phyloP scores from a whole-genome alignment of 2,888 invertebrate genomes.

The Tinea semifulvella region DNA sequence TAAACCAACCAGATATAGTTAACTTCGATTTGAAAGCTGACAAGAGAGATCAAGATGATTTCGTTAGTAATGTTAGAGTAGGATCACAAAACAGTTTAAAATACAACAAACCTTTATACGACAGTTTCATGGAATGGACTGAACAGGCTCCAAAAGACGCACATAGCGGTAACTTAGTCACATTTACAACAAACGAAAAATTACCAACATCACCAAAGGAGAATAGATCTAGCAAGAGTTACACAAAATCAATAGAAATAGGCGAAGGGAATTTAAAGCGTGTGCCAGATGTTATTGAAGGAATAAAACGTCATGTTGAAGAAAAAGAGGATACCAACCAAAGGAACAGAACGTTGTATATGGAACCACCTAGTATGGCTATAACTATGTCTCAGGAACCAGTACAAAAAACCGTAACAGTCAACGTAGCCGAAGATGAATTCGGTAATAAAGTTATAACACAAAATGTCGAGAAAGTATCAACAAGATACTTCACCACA shows the following conservation, averaged over 20 bases:
- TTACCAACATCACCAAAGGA: constrained; percentile 31
- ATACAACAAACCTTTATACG: constrained; percentile 35
- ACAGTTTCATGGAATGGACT: constrained; percentile 42
- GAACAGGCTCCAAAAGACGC: constrained; percentile 34
- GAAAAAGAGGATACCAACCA: constrained; percentile 30
- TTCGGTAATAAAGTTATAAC: constrained; percentile 59
- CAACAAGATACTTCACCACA: constrained; percentile 47
- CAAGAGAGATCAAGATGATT: constrained; percentile 54
- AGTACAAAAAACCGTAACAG: constrained; percentile 57
- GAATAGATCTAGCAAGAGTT: constrained; percentile 36
- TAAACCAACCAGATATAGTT: constrained; percentile 60
- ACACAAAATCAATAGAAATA: constrained; percentile 61
- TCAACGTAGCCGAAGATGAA: constrained; percentile 58
- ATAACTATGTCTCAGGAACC: constrained; percentile 59
- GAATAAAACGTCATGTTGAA: constrained; percentile 41
- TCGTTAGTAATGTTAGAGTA: constrained; percentile 57
- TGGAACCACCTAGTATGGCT: constrained; percentile 55
- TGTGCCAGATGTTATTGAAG: constrained; percentile 54
- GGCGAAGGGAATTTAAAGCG: constrained; percentile 46
- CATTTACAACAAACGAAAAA: constrained; percentile 51
- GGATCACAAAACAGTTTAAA: constrained; percentile 56
- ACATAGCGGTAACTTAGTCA: constrained; percentile 47
- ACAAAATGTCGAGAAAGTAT: constrained; percentile 54
- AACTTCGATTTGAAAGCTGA: constrained; percentile 54
- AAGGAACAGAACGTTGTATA: constrained; percentile 41